Evolutionary conservation across 2,888 invertebrate genomes (phyloP).

Genomic region (Andrena hattorfiana): DNA sequence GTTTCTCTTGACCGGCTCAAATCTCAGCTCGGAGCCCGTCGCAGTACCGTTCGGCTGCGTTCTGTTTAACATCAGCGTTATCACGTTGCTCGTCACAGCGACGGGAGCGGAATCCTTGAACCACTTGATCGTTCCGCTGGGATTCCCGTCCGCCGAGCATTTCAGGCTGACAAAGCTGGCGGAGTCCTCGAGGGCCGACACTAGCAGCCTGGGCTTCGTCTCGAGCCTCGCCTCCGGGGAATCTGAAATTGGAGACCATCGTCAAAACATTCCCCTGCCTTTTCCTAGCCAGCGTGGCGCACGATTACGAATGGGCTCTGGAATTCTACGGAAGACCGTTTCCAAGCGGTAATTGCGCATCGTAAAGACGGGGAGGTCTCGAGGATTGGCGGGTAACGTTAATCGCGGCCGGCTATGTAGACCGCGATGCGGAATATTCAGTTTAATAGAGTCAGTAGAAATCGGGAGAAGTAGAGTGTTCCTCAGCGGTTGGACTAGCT

Average conservation of each 20-base stretch:
- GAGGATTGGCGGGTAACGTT: not conserved
- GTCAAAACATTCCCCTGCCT: too few species aligned
- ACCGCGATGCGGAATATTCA: not conserved
- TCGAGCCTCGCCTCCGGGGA: constrained; percentile 86
- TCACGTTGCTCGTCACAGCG: constrained; percentile 70
- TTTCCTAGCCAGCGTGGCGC: too few species aligned
- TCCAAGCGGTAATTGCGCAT: constrained; percentile 9
- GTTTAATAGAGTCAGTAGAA: not conserved
- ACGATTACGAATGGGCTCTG: too few species aligned
- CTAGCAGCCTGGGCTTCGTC: constrained; percentile 85
- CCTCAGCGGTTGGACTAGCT: too few species aligned
- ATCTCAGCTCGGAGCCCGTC: constrained; percentile 84
- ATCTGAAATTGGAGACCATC: constrained; percentile 83
- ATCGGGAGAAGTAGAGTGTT: not conserved
- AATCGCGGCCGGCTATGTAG: constrained; percentile 1
- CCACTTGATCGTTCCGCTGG: constrained; percentile 86
- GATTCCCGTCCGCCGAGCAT: constrained; percentile 87
- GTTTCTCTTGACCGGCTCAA: constrained; percentile 87
- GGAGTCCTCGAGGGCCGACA: constrained; percentile 86
- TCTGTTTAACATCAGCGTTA: constrained; percentile 85
- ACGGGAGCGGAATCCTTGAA: constrained; percentile 82
- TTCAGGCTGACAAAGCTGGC: constrained; percentile 85
- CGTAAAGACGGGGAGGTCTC: constrained; percentile 8
- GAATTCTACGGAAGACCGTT: not conserved
- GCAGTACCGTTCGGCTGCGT: constrained; percentile 85